A percentile compares a stretch with the other conserved stretches of the same genome.
These are phyloP conservation scores for Panagrolaimus sp. DNA, from an alignment of 1,140 invertebrate genomes.

Conservation along the genomic window DNA sequence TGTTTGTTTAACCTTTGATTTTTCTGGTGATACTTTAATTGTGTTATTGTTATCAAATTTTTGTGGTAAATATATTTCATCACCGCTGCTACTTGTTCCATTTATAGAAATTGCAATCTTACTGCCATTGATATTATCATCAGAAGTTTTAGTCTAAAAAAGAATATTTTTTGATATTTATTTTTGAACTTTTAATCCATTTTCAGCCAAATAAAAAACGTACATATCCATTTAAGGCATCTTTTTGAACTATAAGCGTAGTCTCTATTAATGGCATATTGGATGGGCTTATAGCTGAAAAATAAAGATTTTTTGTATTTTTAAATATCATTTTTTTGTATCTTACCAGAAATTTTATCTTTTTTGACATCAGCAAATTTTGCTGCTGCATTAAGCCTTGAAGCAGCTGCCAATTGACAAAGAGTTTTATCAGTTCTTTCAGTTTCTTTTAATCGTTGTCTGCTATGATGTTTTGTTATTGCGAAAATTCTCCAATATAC, in stretches of 20 bases:
- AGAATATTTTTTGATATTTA: too few species aligned
- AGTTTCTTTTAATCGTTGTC: slow-evolving; percentile 58
- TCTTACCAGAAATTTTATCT: slow-evolving; percentile 8
- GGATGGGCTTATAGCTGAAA: not conserved
- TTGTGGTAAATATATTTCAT: too few species aligned
- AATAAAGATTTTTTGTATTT: too few species aligned
- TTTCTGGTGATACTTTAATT: not conserved
- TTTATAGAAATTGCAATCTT: too few species aligned
- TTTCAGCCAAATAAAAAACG: too few species aligned
- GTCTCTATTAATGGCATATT: slow-evolving; percentile 8
- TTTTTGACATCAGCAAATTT: not conserved
- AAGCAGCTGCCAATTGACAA: slow-evolving; percentile 37
- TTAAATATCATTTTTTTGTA: too few species aligned
- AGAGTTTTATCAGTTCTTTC: slow-evolving; percentile 49
- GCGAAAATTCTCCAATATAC: slow-evolving; percentile 62
- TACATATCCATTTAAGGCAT: not conserved
- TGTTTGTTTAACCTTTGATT: not conserved
- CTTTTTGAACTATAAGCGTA: slow-evolving; percentile 5
- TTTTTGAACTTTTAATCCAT: too few species aligned
- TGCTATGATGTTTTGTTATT: slow-evolving; percentile 58
- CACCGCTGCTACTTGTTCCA: too few species aligned
- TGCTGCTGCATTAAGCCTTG: slow-evolving; percentile 10
- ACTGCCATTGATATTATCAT: too few species aligned
- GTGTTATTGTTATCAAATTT: slow-evolving; percentile 7
- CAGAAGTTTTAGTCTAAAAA: too few species aligned